Conservation (phyloP, 1,140 invertebrate species). For the Octopus bimaculoides region DNA sequence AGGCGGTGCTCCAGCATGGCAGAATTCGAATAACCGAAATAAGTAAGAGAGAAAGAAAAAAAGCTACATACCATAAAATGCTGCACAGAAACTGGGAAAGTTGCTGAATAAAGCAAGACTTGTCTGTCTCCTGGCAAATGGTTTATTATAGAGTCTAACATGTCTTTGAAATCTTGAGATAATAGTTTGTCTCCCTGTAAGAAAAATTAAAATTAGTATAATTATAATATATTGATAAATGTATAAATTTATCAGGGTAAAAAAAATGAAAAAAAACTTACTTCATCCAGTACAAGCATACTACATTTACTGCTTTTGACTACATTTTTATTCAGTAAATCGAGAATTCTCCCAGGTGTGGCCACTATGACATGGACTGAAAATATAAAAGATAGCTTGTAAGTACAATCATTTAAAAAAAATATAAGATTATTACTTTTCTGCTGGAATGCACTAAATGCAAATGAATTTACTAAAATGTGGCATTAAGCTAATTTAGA, state of each 20-base stretch:
- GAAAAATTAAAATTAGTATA: conserved; percentile 12
- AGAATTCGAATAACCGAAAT: no score
- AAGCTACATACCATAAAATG: conserved; percentile 81
- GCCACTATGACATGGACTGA: conserved; percentile 98
- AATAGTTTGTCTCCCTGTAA: conserved; percentile 90
- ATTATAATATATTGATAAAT: not conserved
- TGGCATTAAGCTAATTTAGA: no score
- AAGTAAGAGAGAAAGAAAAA: no score
- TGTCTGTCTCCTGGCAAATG: conserved; percentile 93
- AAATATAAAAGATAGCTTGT: conserved; percentile 25
- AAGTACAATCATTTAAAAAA: no score
- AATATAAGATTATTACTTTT: no score
- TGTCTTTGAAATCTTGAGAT: conserved; percentile 98
- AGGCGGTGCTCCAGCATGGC: no score
- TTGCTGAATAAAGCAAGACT: conserved; percentile 97
- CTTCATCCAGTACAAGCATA: conserved; percentile 95
- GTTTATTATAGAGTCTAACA: conserved; percentile 94
- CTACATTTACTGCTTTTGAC: conserved; percentile 91
- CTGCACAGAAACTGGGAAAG: conserved; percentile 98
- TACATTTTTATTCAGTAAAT: conserved; percentile 99
- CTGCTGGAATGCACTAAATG: no score
- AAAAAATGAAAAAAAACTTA: conserved; percentile 25
- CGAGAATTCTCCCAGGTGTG: conserved; percentile 97
- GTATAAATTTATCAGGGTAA: not conserved
- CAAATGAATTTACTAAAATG: no score